Evolutionary conservation across 2,797 vertebrate species (phyloP), one percentile per base, ranked within the genome.

Genomic region (Sebastes itinus): DNA sequence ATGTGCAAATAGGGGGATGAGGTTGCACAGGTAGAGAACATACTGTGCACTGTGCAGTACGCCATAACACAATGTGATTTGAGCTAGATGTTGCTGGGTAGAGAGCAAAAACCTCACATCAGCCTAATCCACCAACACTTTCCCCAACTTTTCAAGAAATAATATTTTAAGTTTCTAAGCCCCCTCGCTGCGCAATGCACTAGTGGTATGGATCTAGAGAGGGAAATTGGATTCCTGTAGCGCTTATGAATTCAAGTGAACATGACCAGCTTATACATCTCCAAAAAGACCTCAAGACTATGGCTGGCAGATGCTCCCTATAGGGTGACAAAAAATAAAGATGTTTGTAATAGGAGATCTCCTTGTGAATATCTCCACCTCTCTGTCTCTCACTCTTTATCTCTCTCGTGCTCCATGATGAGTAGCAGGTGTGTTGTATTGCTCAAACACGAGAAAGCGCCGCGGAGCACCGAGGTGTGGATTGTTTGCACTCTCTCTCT

Each of bases 161-260:
- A 86, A 88, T 85, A 89, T 91, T 87, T 87, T 81, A 89, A 83
- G 77, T 92, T 91, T 86, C 77, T 89, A 90, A 92, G 82, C 87
- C 84, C 46, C 42, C 80, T 77, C 23, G 7, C 69, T 76, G 70
- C 49, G 75, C 74, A 81, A 75, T 54, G 78, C 82, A 79, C 77
- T 75, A 67, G 69, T 77, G 85, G 83, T 86, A 87, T 77, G 78
- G 88, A 86, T 92, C 90, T 87, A 38, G 58, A 60, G 70, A 78
- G 58, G 75, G 72, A 85, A 90, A 93, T 89, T 88, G 79, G 88
- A 92, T 93, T 91, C 87, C 85, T 85, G 77, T 73, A 72, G 81
- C 56, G 68, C 79, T 89, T 75, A 87, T 85, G 76, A 90, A 92
- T 90, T 89, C 83, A 87, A 87, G 83, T 85, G 89, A 89, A 92